Conservation (phyloP, 2,113 vertebrate species). For the Callionymus lyra region DNA sequence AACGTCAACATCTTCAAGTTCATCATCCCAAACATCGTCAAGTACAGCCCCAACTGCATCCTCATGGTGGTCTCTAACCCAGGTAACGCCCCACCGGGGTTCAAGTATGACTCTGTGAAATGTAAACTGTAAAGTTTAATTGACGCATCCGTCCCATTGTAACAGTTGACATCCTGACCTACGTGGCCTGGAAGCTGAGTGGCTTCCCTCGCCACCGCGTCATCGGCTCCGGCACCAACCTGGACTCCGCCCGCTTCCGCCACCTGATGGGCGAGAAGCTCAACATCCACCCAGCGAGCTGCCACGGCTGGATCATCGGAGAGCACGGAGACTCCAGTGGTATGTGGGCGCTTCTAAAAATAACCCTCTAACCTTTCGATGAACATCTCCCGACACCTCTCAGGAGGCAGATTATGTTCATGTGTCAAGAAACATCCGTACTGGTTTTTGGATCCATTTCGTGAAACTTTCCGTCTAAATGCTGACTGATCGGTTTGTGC, state of each 20-base stretch:
- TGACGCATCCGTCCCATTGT: neutral
- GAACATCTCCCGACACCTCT: too few relatives aligned
- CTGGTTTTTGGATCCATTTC: too few relatives aligned
- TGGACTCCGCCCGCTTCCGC: slow-evolving; percentile 95
- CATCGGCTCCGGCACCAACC: slow-evolving; percentile 91
- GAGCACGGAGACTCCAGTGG: slow-evolving; percentile 96
- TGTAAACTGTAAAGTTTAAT: neutral
- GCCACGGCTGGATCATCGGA: slow-evolving; percentile 90
- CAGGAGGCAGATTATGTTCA: too few relatives aligned
- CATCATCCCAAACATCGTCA: slow-evolving; percentile 95
- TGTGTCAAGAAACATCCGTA: too few relatives aligned
- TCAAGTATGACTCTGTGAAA: neutral
- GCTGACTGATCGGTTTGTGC: slow-evolving; percentile 2
- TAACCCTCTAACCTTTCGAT: neutral
- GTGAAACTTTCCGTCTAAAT: too few relatives aligned
- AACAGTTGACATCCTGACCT: slow-evolving; percentile 91
- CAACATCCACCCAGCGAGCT: slow-evolving; percentile 83
- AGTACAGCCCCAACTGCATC: slow-evolving; percentile 93
- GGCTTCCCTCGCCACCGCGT: slow-evolving; percentile 91
- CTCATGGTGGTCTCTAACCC: slow-evolving; percentile 94
- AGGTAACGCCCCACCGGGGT: slow-evolving; percentile 65
- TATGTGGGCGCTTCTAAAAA: slow-evolving; percentile 34
- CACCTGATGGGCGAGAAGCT: slow-evolving; percentile 89
- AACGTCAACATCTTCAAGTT: slow-evolving; percentile 99
- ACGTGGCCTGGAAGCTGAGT: slow-evolving; percentile 97